Percentiles rank a stretch among this genome's conserved stretches.
Evolutionary conservation across 2,113 vertebrate genomes (phyloP).

Genomic region (Gallinago jamesoni): DNA sequence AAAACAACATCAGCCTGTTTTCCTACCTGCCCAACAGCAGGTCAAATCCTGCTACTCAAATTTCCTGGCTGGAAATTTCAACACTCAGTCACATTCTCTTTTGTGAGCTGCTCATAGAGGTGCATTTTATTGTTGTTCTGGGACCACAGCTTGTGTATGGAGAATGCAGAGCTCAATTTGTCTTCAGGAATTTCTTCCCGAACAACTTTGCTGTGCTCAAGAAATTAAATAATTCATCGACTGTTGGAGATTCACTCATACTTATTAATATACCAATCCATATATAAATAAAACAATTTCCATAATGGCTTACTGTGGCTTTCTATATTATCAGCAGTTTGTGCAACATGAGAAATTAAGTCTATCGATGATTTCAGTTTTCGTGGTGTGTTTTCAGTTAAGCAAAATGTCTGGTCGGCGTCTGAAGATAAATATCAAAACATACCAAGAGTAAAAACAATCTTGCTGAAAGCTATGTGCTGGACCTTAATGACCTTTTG

Average conservation of each 20-base stretch:
- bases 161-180: background rate
- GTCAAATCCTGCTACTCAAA: background rate
- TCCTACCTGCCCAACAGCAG: background rate
- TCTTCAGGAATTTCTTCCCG: background rate
- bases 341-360: background rate
- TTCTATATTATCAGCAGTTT: background rate
- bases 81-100: background rate
- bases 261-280: background rate
- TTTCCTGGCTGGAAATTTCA: background rate
- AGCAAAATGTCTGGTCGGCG: background rate
- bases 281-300: background rate
- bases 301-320: background rate
- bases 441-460: background rate
- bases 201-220: background rate
- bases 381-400: background rate
- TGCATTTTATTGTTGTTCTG: background rate
- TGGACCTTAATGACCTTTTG: constrained; percentile 7
- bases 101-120: background rate
- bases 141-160: background rate
- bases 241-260: background rate
- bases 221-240: background rate
- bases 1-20: background rate
- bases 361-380: background rate
- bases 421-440: constrained; percentile 10
- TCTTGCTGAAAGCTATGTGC: background rate